Base-by-base conservation (phyloP, 2,888 invertebrate species). In the Pelosia muscerda region DNA sequence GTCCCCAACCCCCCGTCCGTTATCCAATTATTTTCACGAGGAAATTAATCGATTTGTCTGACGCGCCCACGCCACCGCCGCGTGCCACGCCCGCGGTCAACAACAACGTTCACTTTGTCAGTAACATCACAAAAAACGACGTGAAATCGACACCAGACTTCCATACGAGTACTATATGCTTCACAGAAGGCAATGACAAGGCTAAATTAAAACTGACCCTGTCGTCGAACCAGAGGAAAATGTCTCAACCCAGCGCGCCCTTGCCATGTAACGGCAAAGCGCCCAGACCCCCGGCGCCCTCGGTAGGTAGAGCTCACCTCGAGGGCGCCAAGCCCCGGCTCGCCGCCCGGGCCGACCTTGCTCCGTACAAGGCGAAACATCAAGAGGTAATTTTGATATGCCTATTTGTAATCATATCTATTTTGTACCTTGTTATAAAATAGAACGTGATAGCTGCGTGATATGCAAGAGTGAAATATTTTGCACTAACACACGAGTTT, bases 361-460 rank as follows among this genome's bases (percentile, higher is more conserved):
- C 84, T 68, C 79, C 85, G 69, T 82, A 76, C 83, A 88, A 82
- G 79, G 84, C 84, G 72, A 89, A 83, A 81, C 76, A 85, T 73
- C 88, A 88, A 87, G 93, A 94, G 94, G 94, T 94, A 94, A 94
- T 90, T 90, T 82, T 90, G 86, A 90, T 93, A 87, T 90, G 92
- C 87, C 88, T 87, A 85, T 88, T 92, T 87, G 84, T 92, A 84
- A 84, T 92, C 83, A 84, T 92, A 87, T 90, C 92, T 77, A 89
- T 92, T 74, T 79, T 92, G 77, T 92, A 88, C 81, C 82, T 89
- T 79, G 72, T 83, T 78, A 72, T 90, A 74, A 90, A 86, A 84
- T 84, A 88, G 68, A 85, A 84, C 78, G 74, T 84, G 79, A 81
- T 84, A 80, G 83, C 83, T 28, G 74, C 74, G 74, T 85, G 82